Percentiles rank a stretch among this genome's conserved stretches.
These are phyloP conservation scores for Germaria angustata DNA, from an alignment of 2,888 invertebrate species.

Conservation along the genomic window DNA sequence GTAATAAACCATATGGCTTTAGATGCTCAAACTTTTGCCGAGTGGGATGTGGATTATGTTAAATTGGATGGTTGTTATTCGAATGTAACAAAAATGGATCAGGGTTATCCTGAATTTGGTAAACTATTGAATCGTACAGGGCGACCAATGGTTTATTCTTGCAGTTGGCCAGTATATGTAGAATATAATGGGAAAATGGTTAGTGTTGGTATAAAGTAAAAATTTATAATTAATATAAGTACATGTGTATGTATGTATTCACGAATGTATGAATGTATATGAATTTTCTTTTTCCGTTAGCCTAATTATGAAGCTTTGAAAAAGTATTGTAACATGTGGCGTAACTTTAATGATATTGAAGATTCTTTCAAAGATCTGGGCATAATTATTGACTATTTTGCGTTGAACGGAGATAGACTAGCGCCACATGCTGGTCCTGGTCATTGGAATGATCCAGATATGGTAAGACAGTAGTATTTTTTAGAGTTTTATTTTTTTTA, in stretches of 20 bases:
- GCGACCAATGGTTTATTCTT: constrained; percentile 88
- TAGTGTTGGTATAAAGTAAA: background rate
- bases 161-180: constrained; percentile 90
- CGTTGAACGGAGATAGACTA: constrained; percentile 82
- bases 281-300: constrained; percentile 75
- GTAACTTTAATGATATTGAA: constrained; percentile 85
- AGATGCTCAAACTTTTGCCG: constrained; percentile 88
- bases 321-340: constrained; percentile 84
- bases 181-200: constrained; percentile 76
- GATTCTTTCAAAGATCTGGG: constrained; percentile 83
- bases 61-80: constrained; percentile 91
- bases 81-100: constrained; percentile 82
- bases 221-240: no score
- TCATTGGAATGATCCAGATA: constrained; percentile 87
- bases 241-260: no score
- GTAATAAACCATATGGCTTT: constrained; percentile 83
- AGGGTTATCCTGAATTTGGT: constrained; percentile 87
- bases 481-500: background rate
- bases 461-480: constrained; percentile 80
- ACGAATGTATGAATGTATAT: no score
- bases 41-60: constrained; percentile 89
- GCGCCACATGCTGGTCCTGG: constrained; percentile 84
- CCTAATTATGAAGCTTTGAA: constrained; percentile 82
- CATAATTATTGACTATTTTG: constrained; percentile 83
- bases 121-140: constrained; percentile 86